Conservation (phyloP, 2,888 invertebrate species). For the Scaptomyza polygonia region DNA sequence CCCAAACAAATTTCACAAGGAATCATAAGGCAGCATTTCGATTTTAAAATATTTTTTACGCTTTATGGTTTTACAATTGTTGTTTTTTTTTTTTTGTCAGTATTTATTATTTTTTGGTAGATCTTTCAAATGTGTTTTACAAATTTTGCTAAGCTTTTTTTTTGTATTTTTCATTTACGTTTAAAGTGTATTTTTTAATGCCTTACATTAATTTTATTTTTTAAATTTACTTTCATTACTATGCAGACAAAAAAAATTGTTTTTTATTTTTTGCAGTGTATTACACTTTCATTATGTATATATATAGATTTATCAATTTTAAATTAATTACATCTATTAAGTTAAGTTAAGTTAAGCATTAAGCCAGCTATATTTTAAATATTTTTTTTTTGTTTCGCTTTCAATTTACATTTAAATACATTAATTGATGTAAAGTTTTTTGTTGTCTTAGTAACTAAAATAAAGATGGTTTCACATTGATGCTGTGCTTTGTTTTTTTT, state of each 20-base stretch:
- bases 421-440: conserved; percentile 54
- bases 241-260: conserved; percentile 53
- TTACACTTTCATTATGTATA: conserved; percentile 34
- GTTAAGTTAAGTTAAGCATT: conserved; percentile 63
- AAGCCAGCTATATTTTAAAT: conserved; percentile 33
- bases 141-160: conserved; percentile 63
- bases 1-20: conserved; percentile 80
- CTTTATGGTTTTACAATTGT: conserved; percentile 36
- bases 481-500: conserved; percentile 35
- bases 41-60: conserved; percentile 24
- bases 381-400: conserved; percentile 5
- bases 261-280: conserved; percentile 35
- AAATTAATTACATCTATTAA: conserved; percentile 48
- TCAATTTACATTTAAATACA: conserved; percentile 59
- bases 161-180: conserved; percentile 41
- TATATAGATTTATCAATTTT: conserved; percentile 11
- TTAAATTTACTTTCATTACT: conserved; percentile 50
- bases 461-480: conserved; percentile 59
- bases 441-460: conserved; percentile 39
- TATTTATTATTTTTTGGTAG: conserved; percentile 22
- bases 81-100: conserved; percentile 9
- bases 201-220: conserved; percentile 46
- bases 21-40: conserved; percentile 82
- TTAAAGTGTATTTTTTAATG: conserved; percentile 10
- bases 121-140: conserved; percentile 58